A percentile compares a stretch with the other conserved stretches of the same genome.
phyloP scores from a whole-genome alignment of 2,113 vertebrate species.

The Alces alces region DNA sequence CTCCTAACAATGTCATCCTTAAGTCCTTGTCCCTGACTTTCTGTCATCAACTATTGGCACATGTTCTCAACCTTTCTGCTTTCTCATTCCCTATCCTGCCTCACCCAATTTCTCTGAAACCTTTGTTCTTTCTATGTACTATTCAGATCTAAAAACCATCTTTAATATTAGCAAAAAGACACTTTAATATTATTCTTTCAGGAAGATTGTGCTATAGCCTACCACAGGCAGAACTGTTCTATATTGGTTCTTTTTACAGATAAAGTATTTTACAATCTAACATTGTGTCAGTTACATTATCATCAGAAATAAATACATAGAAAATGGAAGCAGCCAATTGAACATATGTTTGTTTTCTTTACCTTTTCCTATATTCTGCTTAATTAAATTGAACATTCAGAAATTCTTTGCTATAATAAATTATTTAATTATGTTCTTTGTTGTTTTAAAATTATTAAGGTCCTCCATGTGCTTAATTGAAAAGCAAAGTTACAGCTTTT shows the following conservation, averaged over 20 bases:
- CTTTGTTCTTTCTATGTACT: not conserved
- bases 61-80: not conserved
- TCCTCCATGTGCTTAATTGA: not conserved
- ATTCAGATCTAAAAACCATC: not conserved
- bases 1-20: not conserved
- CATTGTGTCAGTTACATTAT: not conserved
- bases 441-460: not conserved
- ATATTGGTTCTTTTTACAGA: constrained; percentile 39
- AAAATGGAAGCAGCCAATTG: not conserved
- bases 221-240: not conserved
- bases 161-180: not conserved
- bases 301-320: not conserved
- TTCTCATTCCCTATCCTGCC: not conserved
- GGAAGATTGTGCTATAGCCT: constrained; percentile 31
- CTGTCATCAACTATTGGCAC: not conserved
- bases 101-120: not conserved
- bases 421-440: not conserved
- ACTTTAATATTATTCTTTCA: constrained; percentile 24
- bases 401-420: not conserved
- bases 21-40: not conserved
- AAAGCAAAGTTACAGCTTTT: not conserved
- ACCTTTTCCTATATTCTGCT: not conserved
- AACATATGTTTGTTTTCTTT: not conserved
- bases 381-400: not conserved
- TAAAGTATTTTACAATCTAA: not conserved